Evolutionary conservation across 2,888 invertebrate species (phyloP).

Genomic region (Hypolimnas misippus): DNA sequence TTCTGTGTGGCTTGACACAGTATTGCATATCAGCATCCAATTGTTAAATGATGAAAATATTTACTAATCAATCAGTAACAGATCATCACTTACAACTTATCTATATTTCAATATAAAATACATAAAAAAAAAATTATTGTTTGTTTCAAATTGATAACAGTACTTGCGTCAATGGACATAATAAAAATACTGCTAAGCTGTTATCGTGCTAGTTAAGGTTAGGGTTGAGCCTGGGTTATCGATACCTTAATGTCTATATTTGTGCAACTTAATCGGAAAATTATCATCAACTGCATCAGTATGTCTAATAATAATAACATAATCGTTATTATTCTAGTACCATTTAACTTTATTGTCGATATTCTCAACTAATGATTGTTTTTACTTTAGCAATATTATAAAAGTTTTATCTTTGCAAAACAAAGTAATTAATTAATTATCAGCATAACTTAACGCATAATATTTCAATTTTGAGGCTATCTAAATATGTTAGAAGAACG

Average conservation of each 20-base stretch:
- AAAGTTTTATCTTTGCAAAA: not conserved
- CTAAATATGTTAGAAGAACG: too few species aligned
- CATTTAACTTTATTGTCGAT: not conserved
- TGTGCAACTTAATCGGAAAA: slow-evolving; percentile 10
- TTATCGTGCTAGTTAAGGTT: slow-evolving; percentile 10
- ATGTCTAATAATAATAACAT: slow-evolving; percentile 22
- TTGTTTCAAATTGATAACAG: slow-evolving; percentile 13
- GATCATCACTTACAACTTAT: not conserved
- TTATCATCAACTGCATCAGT: not conserved
- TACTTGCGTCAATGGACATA: slow-evolving; percentile 24
- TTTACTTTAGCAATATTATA: not conserved
- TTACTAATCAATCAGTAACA: too few species aligned
- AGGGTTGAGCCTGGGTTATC: slow-evolving; percentile 32
- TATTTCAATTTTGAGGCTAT: too few species aligned
- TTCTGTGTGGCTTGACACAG: too few species aligned
- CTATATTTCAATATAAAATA: not conserved
- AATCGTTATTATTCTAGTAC: not conserved
- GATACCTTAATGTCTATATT: slow-evolving; percentile 17
- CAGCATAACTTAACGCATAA: too few species aligned
- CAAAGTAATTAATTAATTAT: not conserved
- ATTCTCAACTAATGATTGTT: not conserved
- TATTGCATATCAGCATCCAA: too few species aligned
- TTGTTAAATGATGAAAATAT: too few species aligned
- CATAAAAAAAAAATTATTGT: not conserved
- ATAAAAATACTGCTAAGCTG: slow-evolving; percentile 35